These are phyloP conservation scores for Trachelus stipa DNA, from an alignment of 2,888 invertebrate genomes.

Conservation along the genomic window DNA sequence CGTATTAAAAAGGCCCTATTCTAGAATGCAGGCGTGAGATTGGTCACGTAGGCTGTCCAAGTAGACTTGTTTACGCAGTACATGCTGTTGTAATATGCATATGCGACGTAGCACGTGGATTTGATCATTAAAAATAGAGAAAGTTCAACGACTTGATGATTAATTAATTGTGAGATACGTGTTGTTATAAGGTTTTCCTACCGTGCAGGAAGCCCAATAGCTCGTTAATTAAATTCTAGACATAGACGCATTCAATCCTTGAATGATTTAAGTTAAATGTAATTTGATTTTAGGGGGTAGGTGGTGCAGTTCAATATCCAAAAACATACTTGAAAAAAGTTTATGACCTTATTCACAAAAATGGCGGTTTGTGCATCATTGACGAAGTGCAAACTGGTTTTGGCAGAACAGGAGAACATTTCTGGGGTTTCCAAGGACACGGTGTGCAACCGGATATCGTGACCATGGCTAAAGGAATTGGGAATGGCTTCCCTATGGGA, in stretches of 20 bases:
- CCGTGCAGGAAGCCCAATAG: neutral
- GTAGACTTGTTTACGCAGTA: neutral
- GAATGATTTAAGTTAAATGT: neutral
- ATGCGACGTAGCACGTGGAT: neutral
- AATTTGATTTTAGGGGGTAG: conserved; percentile 75
- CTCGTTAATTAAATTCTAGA: neutral
- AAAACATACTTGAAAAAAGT: conserved; percentile 87
- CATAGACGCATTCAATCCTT: neutral
- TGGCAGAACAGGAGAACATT: conserved; percentile 92
- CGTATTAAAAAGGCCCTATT: neutral
- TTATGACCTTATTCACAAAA: conserved; percentile 79
- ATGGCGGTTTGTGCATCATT: conserved; percentile 89
- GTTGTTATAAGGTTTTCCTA: neutral
- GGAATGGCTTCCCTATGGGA: conserved; percentile 96
- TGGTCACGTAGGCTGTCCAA: neutral
- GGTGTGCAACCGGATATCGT: conserved; percentile 92
- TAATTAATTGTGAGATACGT: neutral
- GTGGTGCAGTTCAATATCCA: conserved; percentile 93
- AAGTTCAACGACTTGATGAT: neutral
- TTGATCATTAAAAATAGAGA: neutral
- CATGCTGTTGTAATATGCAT: neutral
- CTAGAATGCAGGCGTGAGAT: neutral
- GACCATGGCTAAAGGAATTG: conserved; percentile 94
- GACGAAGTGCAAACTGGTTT: conserved; percentile 99
- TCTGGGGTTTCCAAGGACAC: conserved; percentile 96